These are phyloP conservation scores for Caenorhabditis wallacei DNA, from an alignment of 2,888 invertebrate genomes.

Conservation along the genomic window DNA sequence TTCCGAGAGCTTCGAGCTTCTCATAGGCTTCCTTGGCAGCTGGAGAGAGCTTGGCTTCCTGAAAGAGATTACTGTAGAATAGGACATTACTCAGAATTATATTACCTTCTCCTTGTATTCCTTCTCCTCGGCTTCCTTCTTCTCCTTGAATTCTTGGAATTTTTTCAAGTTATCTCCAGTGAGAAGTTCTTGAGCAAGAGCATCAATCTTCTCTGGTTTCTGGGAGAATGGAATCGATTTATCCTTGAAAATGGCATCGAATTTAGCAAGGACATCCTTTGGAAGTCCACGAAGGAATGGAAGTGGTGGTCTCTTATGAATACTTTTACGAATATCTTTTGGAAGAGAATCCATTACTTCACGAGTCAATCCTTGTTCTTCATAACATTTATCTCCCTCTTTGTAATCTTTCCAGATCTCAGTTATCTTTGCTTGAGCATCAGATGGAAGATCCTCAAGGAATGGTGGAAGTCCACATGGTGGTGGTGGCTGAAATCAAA, in stretches of 20 bases:
- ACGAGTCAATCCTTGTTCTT: constrained; percentile 72
- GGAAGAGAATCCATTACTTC: constrained; percentile 71
- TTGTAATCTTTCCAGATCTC: constrained; percentile 76
- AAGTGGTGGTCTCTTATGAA: constrained; percentile 63
- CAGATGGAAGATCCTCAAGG: constrained; percentile 69
- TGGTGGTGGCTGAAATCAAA: constrained; percentile 51
- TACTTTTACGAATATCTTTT: constrained; percentile 59
- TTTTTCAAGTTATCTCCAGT: constrained; percentile 73
- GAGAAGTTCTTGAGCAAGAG: constrained; percentile 72
- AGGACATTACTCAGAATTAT: not conserved
- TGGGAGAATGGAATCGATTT: constrained; percentile 67
- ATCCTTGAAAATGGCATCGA: constrained; percentile 72
- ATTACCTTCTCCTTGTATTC: constrained; percentile 69
- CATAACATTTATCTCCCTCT: constrained; percentile 76
- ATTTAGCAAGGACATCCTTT: constrained; percentile 68
- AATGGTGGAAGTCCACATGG: constrained; percentile 73
- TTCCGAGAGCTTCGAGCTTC: constrained; percentile 71
- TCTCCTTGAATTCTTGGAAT: constrained; percentile 73
- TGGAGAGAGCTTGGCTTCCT: constrained; percentile 72
- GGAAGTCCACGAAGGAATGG: constrained; percentile 67
- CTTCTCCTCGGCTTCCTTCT: constrained; percentile 65
- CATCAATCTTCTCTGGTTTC: constrained; percentile 72
- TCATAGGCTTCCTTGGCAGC: constrained; percentile 73
- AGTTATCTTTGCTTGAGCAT: constrained; percentile 66
- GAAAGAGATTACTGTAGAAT: not conserved